Evolutionary conservation across 2,797 vertebrate species (phyloP).

Genomic region (Scarus forsteni): DNA sequence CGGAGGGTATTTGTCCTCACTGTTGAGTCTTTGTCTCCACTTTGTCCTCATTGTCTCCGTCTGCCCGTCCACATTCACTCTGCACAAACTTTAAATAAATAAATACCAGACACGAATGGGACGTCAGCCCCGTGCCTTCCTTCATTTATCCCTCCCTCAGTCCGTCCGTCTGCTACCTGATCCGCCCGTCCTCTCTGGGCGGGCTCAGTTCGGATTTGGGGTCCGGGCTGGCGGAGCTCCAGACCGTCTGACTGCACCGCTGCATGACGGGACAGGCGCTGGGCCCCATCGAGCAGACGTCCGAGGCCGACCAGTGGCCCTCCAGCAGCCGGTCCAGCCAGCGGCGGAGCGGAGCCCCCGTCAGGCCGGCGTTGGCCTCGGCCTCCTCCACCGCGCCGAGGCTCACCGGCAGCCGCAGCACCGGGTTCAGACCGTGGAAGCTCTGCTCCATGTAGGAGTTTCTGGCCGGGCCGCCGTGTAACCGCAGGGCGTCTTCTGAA

Average conservation of each 20-base stretch:
- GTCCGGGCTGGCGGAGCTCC: conserved; percentile 95
- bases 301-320: conserved; percentile 89
- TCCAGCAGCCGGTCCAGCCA: conserved; percentile 92
- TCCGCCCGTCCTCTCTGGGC: conserved; percentile 87
- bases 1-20: conserved; percentile 21
- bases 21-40: conserved; percentile 11
- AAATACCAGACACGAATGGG: conserved; percentile 48
- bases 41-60: conserved; percentile 5
- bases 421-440: conserved; percentile 95
- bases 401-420: conserved; percentile 91
- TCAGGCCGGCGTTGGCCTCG: conserved; percentile 85
- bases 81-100: conserved; percentile 65
- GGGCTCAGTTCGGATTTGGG: conserved; percentile 91
- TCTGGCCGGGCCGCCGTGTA: conserved; percentile 89
- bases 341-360: conserved; percentile 85
- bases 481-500: conserved; percentile 88
- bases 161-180: conserved; percentile 90
- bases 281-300: conserved; percentile 87
- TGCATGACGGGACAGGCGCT: conserved; percentile 91
- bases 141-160: conserved; percentile 30
- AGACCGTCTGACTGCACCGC: conserved; percentile 87
- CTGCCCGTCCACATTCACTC: background rate
- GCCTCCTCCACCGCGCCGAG: conserved; percentile 90
- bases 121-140: conserved; percentile 3
- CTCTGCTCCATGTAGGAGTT: conserved; percentile 99